Evolutionary conservation across 2,113 vertebrate genomes (phyloP), one percentile per base, ranked within the genome.

Genomic region (Ptychochromis oligacanthus): DNA sequence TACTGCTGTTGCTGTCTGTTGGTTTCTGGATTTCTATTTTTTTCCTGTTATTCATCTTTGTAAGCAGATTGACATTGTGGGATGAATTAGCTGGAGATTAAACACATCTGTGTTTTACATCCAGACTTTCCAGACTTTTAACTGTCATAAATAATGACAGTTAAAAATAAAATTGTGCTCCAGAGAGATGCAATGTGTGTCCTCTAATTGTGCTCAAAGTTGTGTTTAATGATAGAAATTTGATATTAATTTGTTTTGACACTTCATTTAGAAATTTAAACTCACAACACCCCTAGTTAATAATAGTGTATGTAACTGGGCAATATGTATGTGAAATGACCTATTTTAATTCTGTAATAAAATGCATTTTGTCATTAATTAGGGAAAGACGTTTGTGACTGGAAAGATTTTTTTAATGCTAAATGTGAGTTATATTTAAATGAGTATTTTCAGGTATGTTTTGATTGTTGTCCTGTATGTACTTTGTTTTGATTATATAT

Each of bases 81-180:
- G 40, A 13, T 65, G 52, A 87, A 87, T 75, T 58, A 82, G 56
- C 34, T n/a, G 17, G 55, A 70, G 56, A 86, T 87, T 43, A n/a
- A 74, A 79, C 82, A 77, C 76, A 72, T 86, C 38, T 88, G 72
- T 84, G 62, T 87, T 84, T 86, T 24, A 83, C 85, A 83, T 79
- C 43, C 43, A 74, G 26, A 79, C 64, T 72, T 87, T 80, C 38
- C 84, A 52, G 77, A 81, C 43, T 38, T 87, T 85, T 85, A 77
- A 80, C 82, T 83, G 83, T 62, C 43, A 67, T 28, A 61, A 58
- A 82, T 84, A 9, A 84, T 81, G 12, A 62, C 9, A 46, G 26
- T 54, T 54, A 38, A 61, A 77, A 77, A 81, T 55, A 54, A 60
- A 84, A 43, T 12, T 11, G 6, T 49, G 31, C 40, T 79, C 31